Conservation (phyloP, 2,888 invertebrate genomes). For the Phyllotreta cruciferae region DNA sequence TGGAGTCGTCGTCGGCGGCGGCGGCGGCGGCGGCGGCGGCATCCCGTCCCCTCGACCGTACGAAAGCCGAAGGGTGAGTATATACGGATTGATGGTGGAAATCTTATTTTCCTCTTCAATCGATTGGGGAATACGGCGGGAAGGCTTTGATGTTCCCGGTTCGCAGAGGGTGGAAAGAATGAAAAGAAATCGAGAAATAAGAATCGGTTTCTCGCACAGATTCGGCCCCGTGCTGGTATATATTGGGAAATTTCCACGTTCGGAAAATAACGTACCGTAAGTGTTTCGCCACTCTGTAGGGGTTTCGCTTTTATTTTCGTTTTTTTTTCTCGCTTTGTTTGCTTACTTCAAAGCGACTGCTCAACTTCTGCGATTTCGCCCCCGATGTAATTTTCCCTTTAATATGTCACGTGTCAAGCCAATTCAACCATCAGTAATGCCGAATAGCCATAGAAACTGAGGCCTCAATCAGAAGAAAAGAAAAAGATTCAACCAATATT, state of each 20-base stretch:
- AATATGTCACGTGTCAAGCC: background rate
- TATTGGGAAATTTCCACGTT: conserved; percentile 26
- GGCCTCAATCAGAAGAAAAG: too few relatives aligned
- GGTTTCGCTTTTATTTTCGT: conserved; percentile 24
- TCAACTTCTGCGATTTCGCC: background rate
- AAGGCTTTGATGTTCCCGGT: conserved; percentile 32
- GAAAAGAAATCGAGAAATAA: conserved; percentile 31
- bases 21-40: conserved; percentile 46
- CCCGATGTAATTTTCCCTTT: background rate
- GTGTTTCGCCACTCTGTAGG: conserved; percentile 24
- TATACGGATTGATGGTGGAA: conserved; percentile 46
- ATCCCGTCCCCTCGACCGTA: conserved; percentile 53
- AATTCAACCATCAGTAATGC: too few relatives aligned
- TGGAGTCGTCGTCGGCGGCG: conserved; percentile 47
- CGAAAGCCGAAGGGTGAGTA: conserved; percentile 40
- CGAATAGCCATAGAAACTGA: too few relatives aligned
- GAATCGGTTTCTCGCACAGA: conserved; percentile 25
- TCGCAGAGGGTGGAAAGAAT: conserved; percentile 11
- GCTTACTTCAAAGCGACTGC: conserved; percentile 24
- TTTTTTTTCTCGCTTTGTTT: conserved; percentile 2
- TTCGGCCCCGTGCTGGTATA: conserved; percentile 19
- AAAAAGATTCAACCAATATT: too few relatives aligned
- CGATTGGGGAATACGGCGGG: conserved; percentile 51
- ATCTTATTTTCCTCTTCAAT: conserved; percentile 56
- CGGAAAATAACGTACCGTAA: conserved; percentile 22